A percentile compares a stretch with the other conserved stretches of the same genome.
Evolutionary conservation across 2,797 vertebrate genomes (phyloP).

Genomic region (Cuniculus paca): DNA sequence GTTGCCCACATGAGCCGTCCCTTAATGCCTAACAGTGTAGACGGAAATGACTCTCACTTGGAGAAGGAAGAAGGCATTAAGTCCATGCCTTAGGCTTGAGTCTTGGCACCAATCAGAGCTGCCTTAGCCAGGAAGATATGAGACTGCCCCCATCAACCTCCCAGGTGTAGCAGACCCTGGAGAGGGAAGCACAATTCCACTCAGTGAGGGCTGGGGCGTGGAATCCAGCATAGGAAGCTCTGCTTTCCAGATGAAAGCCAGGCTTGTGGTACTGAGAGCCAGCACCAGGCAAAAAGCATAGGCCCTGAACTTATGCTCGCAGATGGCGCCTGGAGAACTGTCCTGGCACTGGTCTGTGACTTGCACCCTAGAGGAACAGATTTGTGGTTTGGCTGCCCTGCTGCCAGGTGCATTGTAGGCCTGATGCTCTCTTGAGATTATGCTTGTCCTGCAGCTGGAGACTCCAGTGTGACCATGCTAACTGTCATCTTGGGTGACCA

Average conservation of each 20-base stretch:
- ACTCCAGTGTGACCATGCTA: too few species aligned
- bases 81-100: neutral
- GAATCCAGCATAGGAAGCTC: too few species aligned
- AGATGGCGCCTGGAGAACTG: neutral
- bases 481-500: neutral
- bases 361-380: neutral
- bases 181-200: neutral
- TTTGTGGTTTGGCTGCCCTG: too few species aligned
- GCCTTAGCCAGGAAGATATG: neutral
- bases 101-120: neutral
- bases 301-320: fast-evolving
- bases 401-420: neutral
- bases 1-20: too few species aligned
- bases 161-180: neutral
- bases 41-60: neutral
- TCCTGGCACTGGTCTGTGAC: neutral
- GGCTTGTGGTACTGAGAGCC: neutral
- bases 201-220: neutral
- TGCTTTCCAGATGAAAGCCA: neutral
- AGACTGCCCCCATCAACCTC: neutral
- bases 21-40: too few species aligned
- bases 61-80: too few species aligned
- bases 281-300: neutral
- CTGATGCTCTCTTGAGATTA: neutral
- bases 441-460: neutral